Evolutionary conservation across 2,888 invertebrate genomes (phyloP).

Genomic region (Tetrapedia diversipes): DNA sequence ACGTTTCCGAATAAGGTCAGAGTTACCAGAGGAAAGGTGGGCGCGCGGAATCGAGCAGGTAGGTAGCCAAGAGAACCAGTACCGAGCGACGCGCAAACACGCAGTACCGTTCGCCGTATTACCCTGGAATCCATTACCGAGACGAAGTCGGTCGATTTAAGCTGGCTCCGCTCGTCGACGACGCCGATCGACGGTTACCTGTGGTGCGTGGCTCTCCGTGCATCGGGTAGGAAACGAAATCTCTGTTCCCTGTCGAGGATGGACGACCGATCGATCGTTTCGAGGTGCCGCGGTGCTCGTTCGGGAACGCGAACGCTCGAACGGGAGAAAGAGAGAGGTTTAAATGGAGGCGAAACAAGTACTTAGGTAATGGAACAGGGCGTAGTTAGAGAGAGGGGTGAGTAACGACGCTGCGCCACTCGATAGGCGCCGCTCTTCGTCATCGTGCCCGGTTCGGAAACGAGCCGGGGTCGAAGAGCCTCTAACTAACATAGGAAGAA

Average conservation of each 20-base stretch:
- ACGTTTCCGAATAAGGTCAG: constrained; percentile 82
- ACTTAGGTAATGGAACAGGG: constrained; percentile 18
- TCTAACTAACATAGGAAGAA: constrained; percentile 44
- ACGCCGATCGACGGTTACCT: not conserved
- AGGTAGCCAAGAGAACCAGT: constrained; percentile 62
- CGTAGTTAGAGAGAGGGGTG: constrained; percentile 23
- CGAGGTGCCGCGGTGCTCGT: too few species aligned
- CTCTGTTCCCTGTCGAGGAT: not conserved
- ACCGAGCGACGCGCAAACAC: constrained; percentile 62
- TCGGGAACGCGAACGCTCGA: too few species aligned
- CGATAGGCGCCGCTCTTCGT: constrained; percentile 33
- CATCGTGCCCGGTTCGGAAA: not conserved
- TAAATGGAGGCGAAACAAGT: not conserved
- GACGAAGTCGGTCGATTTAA: constrained; percentile 13
- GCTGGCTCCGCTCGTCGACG: not conserved
- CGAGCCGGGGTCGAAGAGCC: constrained; percentile 22
- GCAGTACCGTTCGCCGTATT: constrained; percentile 56
- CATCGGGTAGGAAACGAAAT: not conserved
- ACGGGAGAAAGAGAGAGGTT: not conserved
- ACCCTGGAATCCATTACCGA: constrained; percentile 45
- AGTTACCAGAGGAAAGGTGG: constrained; percentile 75
- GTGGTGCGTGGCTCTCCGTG: not conserved
- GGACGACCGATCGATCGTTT: not conserved
- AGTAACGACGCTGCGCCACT: constrained; percentile 37
- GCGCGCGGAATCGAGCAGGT: constrained; percentile 67